Evolutionary conservation across 2,113 vertebrate genomes (phyloP).

Genomic region (Muntiacus reevesi): DNA sequence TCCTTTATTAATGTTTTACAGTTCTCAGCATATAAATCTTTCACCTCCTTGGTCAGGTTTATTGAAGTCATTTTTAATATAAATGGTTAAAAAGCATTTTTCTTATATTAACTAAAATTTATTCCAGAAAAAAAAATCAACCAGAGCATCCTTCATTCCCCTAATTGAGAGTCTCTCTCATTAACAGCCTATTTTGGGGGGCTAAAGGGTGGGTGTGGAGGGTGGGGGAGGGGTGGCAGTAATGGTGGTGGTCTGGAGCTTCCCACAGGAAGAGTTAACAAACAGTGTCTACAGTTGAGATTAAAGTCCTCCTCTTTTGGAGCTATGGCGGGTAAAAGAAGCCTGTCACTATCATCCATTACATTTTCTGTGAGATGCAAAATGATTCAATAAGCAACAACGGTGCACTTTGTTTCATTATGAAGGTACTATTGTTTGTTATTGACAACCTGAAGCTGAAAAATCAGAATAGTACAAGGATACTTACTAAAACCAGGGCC

Average conservation of each 20-base stretch:
- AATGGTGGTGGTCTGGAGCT: neutral
- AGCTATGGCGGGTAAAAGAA: neutral
- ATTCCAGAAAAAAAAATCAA: neutral
- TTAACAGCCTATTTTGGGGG: neutral
- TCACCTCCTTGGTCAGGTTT: neutral
- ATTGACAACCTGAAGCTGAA: neutral
- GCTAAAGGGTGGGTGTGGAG: fast-evolving
- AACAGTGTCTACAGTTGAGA: neutral
- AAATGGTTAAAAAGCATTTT: neutral
- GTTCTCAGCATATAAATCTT: neutral
- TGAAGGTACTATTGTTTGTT: neutral
- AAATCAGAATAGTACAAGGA: neutral
- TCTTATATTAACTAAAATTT: slow-evolving; percentile 8
- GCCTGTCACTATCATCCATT: neutral
- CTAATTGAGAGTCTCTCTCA: neutral
- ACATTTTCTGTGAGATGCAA: neutral
- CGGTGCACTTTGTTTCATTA: neutral
- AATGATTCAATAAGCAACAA: neutral
- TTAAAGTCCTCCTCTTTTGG: neutral
- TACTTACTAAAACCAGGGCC: neutral
- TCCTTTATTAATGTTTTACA: neutral
- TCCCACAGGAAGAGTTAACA: neutral
- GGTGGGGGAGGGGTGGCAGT: neutral
- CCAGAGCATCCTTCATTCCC: neutral
- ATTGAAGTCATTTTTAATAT: slow-evolving; percentile 14